These are phyloP conservation scores for Charanyca ferruginea DNA, from an alignment of 2,888 invertebrate species.

Conservation along the genomic window DNA sequence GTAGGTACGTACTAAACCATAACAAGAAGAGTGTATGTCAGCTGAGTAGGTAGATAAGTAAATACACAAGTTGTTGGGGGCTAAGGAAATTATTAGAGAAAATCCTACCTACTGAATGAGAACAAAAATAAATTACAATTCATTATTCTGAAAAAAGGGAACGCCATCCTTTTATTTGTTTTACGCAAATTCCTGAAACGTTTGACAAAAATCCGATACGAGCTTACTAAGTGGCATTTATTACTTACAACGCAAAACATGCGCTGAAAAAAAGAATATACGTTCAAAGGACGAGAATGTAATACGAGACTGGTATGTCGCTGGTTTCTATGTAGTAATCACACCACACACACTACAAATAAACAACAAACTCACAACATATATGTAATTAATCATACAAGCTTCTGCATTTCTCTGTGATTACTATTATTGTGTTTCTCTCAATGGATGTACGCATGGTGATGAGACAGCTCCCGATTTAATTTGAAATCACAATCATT, in stretches of 20 bases:
- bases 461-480: constrained; percentile 81
- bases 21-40: too few relatives aligned
- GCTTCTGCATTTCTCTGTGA: constrained; percentile 79
- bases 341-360: constrained; percentile 44
- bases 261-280: constrained; percentile 18
- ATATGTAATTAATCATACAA: constrained; percentile 81
- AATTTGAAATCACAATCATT: constrained; percentile 79
- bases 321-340: constrained; percentile 40
- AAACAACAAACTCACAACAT: constrained; percentile 47
- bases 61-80: background rate
- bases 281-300: constrained; percentile 44
- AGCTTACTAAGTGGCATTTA: constrained; percentile 39
- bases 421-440: constrained; percentile 82
- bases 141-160: background rate
- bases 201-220: constrained; percentile 32
- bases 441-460: constrained; percentile 71
- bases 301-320: constrained; percentile 44
- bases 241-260: constrained; percentile 24
- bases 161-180: constrained; percentile 14
- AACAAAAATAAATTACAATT: constrained; percentile 11
- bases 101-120: background rate
- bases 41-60: background rate
- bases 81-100: background rate
- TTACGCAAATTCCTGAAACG: constrained; percentile 24
- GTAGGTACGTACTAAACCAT: too few relatives aligned